Evolutionary conservation across 2,113 vertebrate species (phyloP).

Genomic region (Mobula birostris): DNA sequence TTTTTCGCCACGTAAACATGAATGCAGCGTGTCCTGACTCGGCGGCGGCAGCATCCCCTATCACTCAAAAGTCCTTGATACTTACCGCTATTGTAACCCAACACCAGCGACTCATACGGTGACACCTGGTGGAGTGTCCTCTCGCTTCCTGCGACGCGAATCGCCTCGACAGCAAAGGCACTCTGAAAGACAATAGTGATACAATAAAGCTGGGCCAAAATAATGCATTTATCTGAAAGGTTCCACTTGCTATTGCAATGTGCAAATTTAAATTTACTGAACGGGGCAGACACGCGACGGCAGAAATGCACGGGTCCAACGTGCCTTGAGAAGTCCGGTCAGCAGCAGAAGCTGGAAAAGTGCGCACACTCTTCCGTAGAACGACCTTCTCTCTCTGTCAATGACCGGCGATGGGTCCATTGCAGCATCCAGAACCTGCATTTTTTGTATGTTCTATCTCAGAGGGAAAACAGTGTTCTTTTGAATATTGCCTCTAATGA

Average conservation of each 20-base stretch:
- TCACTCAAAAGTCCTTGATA: not conserved
- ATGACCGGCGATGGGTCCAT: not conserved
- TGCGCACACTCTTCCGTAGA: not conserved
- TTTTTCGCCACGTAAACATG: conserved; percentile 19
- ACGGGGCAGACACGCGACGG: not conserved
- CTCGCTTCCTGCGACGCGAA: not conserved
- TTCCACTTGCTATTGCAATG: not conserved
- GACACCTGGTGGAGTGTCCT: not conserved
- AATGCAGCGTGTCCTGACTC: not conserved
- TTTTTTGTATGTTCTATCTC: not conserved
- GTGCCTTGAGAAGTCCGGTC: conserved; percentile 19
- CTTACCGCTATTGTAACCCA: conserved; percentile 20
- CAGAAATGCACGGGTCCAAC: not conserved
- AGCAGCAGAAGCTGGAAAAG: conserved; percentile 2
- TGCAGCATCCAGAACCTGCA: conserved; percentile 4
- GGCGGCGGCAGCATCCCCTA: not conserved
- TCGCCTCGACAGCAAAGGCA: conserved; percentile 11
- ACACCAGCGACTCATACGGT: not conserved
- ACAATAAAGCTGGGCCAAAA: not conserved
- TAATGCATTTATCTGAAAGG: not conserved
- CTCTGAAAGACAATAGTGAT: not conserved
- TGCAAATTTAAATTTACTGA: not conserved
- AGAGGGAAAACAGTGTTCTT: not conserved
- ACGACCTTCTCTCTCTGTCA: not conserved
- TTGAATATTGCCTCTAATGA: not conserved